Base-by-base conservation (phyloP, 2,888 invertebrate genomes). In the Ophion obscuratus region DNA sequence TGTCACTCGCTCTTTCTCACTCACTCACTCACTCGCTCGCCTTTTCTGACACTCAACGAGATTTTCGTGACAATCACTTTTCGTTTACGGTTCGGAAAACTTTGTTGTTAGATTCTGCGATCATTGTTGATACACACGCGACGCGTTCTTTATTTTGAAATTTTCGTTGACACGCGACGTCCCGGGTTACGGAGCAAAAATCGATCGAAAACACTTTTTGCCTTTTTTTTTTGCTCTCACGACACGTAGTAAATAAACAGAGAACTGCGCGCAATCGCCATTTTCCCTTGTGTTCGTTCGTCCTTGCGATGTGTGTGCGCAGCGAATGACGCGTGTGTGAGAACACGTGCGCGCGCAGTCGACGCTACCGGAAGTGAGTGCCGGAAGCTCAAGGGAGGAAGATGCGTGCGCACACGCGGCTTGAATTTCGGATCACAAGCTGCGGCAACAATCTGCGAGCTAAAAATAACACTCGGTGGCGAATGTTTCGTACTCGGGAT, bases 161-260 rank as follows among this genome's bases (percentile, higher is more conserved):
- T 57, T 81, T 68, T 68, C 14, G 7, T 31, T n/a, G 64, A 64
- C 64, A 20, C 40, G 53, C n/a, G 59, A 73, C 14, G 57, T 9
- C 57, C n/a, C 53, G 73, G 6, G 20, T 9, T 53, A 31, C 36
- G 59, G 17, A 67, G 31, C 44, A 57, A 67, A 57, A n/a, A 62
- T 67, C 59, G 59, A 80, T 76, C 67, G 78, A 68, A 57, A 31
- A 31, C 17, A 14, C n/a, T 7, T 20, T 2, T 36, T 83, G 68
- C 31, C 27, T 36, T 59, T 68, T 61, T 61, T 61, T 64, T 78
- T 66, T 74, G 27, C 17, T 73, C 57, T 79, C 71, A 61, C 71
- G 80, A 86, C 66, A 83, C 86, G 86, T 91, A 89, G 91, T 92
- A 92, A 92, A 92, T 92, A 92, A 92, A 92, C 92, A 92, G 89